Evolutionary conservation across 1,140 invertebrate genomes (phyloP), one percentile per base, ranked within the genome.

Genomic region (Pemphigus obesinymphae): DNA sequence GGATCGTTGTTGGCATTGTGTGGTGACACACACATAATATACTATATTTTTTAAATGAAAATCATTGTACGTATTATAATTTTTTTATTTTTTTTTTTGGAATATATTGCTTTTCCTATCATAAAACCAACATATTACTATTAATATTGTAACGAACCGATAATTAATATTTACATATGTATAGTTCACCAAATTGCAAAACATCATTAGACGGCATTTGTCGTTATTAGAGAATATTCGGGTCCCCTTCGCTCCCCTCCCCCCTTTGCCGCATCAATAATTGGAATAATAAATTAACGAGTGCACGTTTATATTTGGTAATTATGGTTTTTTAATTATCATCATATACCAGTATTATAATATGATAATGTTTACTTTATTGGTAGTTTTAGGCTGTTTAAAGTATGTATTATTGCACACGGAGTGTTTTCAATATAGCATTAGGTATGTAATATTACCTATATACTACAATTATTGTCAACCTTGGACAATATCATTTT

Each of bases 101-200:
- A 61, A 45, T 17, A 43, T 76, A 55, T 76, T 37, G 73, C 48
- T 76, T 55, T 76, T 10, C 50, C 50, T 58, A 58, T 76, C 26
- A 76, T 76, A 58, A 76, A 76, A 76, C 53, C 53, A 11, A 23
- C 73, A n/a, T 61, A 45, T 63, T 61, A 78, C 50, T 78, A 78
- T 58, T 61, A 80, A 61, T 61, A 80, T 80, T 63, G 23, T 61
- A 80, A 80, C 40, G 76, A 63, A 43, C 53, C 40, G 34, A 80
- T 63, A 63, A 80, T 80, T 80, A 61, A 80, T 80, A 80, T 80
- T 80, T 80, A 80, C 76, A 80, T 80, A 80, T 78, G 73, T 58
- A 58, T 78, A 58, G 53, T 78, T 58, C 31, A 78, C 73, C 50
- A 40, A 78, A 78, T 78, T 78, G 48, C 31, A 37, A 78, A 78